Conservation (phyloP, 35 echinoderm and acorn worm genomes). For the Hemicentrotus pulcherrimus region DNA sequence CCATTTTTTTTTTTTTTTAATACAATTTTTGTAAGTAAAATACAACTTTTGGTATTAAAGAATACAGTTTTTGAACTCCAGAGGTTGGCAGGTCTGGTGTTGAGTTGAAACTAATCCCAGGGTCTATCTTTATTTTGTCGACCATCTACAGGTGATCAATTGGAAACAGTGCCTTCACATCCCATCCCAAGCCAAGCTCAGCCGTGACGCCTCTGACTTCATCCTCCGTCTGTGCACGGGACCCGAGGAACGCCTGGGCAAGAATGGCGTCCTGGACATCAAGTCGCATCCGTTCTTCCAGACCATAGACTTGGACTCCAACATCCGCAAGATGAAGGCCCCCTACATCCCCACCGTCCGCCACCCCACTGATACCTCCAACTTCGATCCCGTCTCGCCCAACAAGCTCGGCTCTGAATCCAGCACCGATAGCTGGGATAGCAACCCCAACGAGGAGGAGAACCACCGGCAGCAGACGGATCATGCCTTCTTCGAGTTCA, state of each 20-base stretch:
- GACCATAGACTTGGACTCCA: conserved; percentile 73
- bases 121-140: not conserved
- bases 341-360: conserved; percentile 80
- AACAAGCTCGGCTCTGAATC: conserved; percentile 71
- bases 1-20: no score
- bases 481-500: conserved; percentile 98
- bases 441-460: conserved; percentile 57
- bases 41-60: no score
- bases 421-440: conserved; percentile 76
- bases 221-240: conserved; percentile 86
- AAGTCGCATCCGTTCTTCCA: conserved; percentile 85
- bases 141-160: conserved; percentile 73
- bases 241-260: conserved; percentile 62
- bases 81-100: no score
- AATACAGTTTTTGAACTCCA: not conserved
- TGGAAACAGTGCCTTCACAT: conserved; percentile 82
- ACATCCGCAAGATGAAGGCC: conserved; percentile 79
- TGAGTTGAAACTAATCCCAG: not conserved
- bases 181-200: conserved; percentile 77
- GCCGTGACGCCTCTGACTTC: conserved; percentile 75
- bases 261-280: conserved; percentile 72
- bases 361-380: conserved; percentile 84
- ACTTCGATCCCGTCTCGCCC: conserved; percentile 93
- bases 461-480: conserved; percentile 79
- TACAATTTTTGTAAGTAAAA: no score